A percentile compares a stretch with the other conserved stretches of the same genome.
Conservation (phyloP, 2,888 invertebrate genomes). For the Malthinus flaveolus region DNA sequence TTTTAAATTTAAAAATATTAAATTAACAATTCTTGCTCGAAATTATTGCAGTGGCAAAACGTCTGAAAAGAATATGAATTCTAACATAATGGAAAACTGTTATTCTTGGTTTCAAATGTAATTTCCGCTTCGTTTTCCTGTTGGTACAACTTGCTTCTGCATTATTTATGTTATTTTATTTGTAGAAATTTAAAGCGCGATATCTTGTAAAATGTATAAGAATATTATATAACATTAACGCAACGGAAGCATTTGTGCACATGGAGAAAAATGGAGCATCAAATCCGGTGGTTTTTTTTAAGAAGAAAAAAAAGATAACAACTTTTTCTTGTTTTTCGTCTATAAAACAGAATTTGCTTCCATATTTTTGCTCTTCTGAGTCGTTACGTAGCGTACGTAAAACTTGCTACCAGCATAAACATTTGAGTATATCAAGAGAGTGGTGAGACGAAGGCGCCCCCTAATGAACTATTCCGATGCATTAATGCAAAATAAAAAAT, state of each 20-base stretch:
- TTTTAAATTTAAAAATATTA: constrained; percentile 6
- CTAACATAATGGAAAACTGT: constrained; percentile 21
- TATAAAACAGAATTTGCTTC: not conserved
- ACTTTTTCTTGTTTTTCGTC: not conserved
- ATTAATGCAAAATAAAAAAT: too few relatives aligned
- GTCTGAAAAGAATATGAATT: constrained; percentile 1
- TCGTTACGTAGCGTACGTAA: too few relatives aligned
- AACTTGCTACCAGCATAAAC: too few relatives aligned
- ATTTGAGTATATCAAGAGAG: too few relatives aligned
- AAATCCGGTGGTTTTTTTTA: constrained; percentile 13
- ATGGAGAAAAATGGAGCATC: constrained; percentile 14
- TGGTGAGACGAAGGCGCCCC: too few relatives aligned
- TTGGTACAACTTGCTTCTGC: constrained; percentile 26
- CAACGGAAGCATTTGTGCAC: constrained; percentile 18
- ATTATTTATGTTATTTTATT: constrained; percentile 23
- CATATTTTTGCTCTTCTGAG: not conserved
- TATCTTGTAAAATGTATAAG: constrained; percentile 17
- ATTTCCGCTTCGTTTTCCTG: constrained; percentile 34
- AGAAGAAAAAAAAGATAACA: not conserved
- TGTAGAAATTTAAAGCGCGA: constrained; percentile 22
- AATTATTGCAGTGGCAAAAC: not conserved
- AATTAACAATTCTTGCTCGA: not conserved
- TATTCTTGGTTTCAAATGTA: constrained; percentile 34
- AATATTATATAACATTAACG: too few relatives aligned
- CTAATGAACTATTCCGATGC: too few relatives aligned